Percentiles rank a stretch among this genome's conserved stretches.
Conservation (phyloP, 2,888 invertebrate species). For the Noctua pronuba region DNA sequence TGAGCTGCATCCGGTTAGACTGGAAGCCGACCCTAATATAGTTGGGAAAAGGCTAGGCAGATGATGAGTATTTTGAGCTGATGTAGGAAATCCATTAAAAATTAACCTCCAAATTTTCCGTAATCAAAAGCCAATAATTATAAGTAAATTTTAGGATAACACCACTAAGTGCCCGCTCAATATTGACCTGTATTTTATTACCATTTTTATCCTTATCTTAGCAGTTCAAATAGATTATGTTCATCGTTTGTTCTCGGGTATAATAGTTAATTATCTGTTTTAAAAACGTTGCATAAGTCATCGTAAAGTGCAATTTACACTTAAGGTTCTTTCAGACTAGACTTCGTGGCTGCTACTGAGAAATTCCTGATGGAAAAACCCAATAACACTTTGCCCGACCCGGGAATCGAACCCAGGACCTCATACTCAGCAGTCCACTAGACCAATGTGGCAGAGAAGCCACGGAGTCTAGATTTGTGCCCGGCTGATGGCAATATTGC, state of each 20-base stretch:
- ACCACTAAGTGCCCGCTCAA: neutral
- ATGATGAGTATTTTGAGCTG: neutral
- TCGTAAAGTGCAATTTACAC: conserved; percentile 16
- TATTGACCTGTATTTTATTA: conserved; percentile 18
- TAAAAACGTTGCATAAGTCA: conserved; percentile 29
- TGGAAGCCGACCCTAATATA: too few relatives aligned
- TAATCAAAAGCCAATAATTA: neutral
- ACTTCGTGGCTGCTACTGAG: neutral
- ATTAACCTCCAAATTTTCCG: too few relatives aligned
- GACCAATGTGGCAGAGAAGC: too few relatives aligned
- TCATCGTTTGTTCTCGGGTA: conserved; percentile 5
- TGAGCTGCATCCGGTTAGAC: too few relatives aligned
- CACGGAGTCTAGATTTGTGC: too few relatives aligned
- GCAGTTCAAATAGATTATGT: conserved; percentile 27
- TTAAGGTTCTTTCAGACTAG: neutral
- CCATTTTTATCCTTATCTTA: conserved; percentile 21
- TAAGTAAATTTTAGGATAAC: neutral
- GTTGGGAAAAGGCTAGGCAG: neutral
- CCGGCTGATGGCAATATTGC: too few relatives aligned
- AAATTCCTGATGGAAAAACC: neutral
- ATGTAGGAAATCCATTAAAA: too few relatives aligned
- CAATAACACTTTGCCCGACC: neutral
- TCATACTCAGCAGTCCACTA: too few relatives aligned
- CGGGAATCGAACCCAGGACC: too few relatives aligned
- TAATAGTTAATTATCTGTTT: conserved; percentile 7